Base-by-base conservation (phyloP, 2,888 invertebrate genomes). In the Ophonus ardosiacus region DNA sequence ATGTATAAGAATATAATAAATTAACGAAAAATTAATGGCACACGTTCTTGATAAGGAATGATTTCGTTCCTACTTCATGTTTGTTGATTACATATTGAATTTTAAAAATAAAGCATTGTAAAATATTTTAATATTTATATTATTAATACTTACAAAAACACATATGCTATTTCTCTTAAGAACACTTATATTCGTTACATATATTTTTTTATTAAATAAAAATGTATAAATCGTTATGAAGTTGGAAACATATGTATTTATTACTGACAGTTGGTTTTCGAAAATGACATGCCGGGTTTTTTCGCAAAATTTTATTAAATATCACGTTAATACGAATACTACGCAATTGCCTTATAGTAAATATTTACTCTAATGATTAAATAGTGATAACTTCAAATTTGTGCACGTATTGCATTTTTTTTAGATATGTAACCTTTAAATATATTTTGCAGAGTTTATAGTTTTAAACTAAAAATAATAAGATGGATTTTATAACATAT, bases 401-500 rank as follows among this genome's bases (percentile, higher is more conserved):
- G 0, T 43, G 43, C 18, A 43, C 43, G 43, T 68, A 68, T 17
- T 68, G 31, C n/a, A 24, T 0, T 68, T 40, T 40, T 40, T 51
- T 8, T 13, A 51, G 71, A 74, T 43, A 74, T 74, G 71, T 74
- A 74, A 74, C 71, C 71, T 43, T 10, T 8, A 74, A 43, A 68
- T 74, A 31, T 74, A 31, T 71, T 71, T 71, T 71, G 43, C 43
- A 17, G 71, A 43, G 18, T 68, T 13, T 74, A 18, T 18, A 74
- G 31, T 68, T 13, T 15, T 13, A 68, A 38, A 31, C 31, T 38
- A 7, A 4, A 43, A 13, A 74, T 40, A 51, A n/a, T 78, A 88
- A 85, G 87, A 96, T 96, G 96, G 95, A 96, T 90, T 93, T 94
- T 85, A 90, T 93, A 81, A 91, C 93, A 87, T 92, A 95, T 86